phyloP scores from a whole-genome alignment of 2,888 invertebrate species.

The Proisotoma minuta region DNA sequence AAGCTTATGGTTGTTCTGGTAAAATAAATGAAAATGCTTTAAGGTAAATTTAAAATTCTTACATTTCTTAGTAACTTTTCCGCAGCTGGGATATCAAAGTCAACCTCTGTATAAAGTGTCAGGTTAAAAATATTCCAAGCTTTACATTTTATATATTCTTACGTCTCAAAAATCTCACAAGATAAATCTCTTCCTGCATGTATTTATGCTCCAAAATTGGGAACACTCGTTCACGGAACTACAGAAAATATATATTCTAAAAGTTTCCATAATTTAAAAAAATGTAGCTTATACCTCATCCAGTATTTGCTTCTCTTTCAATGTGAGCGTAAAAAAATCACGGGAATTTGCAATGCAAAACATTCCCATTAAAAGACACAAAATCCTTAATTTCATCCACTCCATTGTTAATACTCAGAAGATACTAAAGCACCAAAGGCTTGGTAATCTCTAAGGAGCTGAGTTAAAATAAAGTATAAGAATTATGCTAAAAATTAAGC shows the following conservation, averaged over 20 bases:
- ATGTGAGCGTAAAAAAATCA: background rate
- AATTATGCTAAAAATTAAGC: too few relatives aligned
- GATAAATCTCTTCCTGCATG: background rate
- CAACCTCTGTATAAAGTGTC: background rate
- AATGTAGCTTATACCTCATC: background rate
- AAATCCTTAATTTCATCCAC: too few relatives aligned
- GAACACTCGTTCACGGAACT: background rate
- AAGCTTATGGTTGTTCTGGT: too few relatives aligned
- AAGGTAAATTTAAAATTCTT: background rate
- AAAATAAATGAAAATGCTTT: background rate
- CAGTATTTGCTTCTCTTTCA: background rate
- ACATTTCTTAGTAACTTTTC: background rate
- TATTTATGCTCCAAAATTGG: background rate
- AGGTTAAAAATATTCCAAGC: background rate
- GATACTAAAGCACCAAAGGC: too few relatives aligned
- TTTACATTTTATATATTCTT: background rate
- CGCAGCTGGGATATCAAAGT: background rate
- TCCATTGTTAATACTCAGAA: too few relatives aligned
- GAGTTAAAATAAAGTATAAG: too few relatives aligned
- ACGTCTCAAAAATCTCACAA: background rate
- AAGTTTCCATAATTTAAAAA: background rate
- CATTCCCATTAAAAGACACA: too few relatives aligned
- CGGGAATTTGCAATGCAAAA: too few relatives aligned
- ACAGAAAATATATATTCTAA: background rate
- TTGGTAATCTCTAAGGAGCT: too few relatives aligned